phyloP scores from a whole-genome alignment of 2,797 vertebrate species.

The Geotrypetes seraphini region DNA sequence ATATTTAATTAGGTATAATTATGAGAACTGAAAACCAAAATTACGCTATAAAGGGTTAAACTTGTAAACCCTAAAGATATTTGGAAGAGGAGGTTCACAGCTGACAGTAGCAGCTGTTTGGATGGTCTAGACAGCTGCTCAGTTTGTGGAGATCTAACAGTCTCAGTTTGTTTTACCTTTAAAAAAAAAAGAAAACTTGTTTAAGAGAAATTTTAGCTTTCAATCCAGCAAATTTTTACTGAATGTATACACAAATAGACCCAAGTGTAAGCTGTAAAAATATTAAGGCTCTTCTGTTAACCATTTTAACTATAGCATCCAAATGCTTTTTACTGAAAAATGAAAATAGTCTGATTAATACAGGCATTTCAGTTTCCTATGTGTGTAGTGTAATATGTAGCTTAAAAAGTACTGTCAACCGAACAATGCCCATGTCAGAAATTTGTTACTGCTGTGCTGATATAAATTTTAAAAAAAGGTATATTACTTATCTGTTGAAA shows the following conservation, averaged over 20 bases:
- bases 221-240: not conserved
- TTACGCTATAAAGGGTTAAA: slow-evolving; percentile 46
- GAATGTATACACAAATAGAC: slow-evolving; percentile 11
- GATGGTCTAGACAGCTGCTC: slow-evolving; percentile 60
- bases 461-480: too few relatives aligned
- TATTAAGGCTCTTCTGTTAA: too few relatives aligned
- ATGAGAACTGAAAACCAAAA: too few relatives aligned
- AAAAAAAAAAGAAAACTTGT: slow-evolving; percentile 31
- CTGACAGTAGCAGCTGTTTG: slow-evolving; percentile 63
- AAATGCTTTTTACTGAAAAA: slow-evolving; percentile 18
- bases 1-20: too few relatives aligned
- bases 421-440: not conserved
- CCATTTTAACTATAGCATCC: not conserved
- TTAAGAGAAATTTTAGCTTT: slow-evolving; percentile 24
- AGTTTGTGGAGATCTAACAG: slow-evolving; percentile 27
- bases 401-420: too few relatives aligned
- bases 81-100: slow-evolving; percentile 48
- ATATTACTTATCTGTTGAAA: too few relatives aligned
- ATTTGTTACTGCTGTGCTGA: not conserved
- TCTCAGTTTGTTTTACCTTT: slow-evolving; percentile 47
- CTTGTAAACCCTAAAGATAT: slow-evolving; percentile 35
- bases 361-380: slow-evolving; percentile 3
- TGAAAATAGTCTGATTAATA: slow-evolving; percentile 2
- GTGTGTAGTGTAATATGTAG: too few relatives aligned
- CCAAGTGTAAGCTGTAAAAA: too few relatives aligned